Evolutionary conservation across 2,888 invertebrate species (phyloP), one percentile per base, ranked within the genome.

Genomic region (Eupelmus urozonus): DNA sequence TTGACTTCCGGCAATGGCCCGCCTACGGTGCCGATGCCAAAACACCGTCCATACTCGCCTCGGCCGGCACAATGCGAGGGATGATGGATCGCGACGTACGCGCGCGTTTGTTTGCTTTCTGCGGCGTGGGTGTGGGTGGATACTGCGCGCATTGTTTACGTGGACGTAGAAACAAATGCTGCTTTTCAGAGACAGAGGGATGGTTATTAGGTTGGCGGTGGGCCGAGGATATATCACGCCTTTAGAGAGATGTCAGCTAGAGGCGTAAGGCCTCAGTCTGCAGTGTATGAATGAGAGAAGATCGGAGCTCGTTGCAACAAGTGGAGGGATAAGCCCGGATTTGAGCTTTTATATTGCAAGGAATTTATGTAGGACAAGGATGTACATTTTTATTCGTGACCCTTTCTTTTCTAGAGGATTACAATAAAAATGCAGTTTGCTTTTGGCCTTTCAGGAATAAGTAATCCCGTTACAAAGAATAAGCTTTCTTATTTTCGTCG

Each of bases 21-120:
- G 85, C 85, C 87, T 84, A 85, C 85, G 82, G 84, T 80, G 85
- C 81, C 80, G 77, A 78, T 87, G 87, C 87, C 87, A 87, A 88
- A 88, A 88, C 87, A 88, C 82, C 71, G 69, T 81, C 82, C 84
- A 82, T 51, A 63, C 80, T 77, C 75, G 81, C 84, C 84, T 86
- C 84, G 83, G 65, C 34, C 0, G 1, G 13, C 9, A 73, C 73
- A 71, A 71, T 71, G 23, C 3, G 7, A 2, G 1, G 34, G 9
- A 49, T 71, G 71, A 71, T 71, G 71, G 53, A 71, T 71, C 62
- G 49, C 7, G 13, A 67, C 27, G 23, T 66, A 66, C 4, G 13
- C 51, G 45, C 29, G 25, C 34, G 5, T 23, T 25, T 29, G 4
- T 16, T 40, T 45, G 2, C 13, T 45, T 45, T 53, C 20, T 53